phyloP scores from a whole-genome alignment of 2,113 vertebrate species.

The Takifugu flavidus region DNA sequence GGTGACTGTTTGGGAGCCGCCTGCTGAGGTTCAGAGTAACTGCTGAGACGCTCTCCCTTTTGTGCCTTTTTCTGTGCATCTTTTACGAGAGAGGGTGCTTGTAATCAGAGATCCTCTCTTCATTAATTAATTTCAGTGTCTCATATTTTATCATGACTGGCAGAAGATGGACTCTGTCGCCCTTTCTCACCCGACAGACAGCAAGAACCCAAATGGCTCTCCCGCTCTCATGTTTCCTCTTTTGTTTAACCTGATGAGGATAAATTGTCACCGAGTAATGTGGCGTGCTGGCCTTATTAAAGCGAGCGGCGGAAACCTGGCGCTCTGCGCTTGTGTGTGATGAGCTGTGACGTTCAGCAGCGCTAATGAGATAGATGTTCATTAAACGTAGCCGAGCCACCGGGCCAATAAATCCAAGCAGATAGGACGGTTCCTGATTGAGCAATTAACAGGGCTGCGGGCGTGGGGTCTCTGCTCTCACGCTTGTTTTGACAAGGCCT shows the following conservation, averaged over 20 bases:
- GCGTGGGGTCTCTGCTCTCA: slow-evolving; percentile 35
- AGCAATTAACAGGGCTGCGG: slow-evolving; percentile 61
- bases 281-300: slow-evolving; percentile 58
- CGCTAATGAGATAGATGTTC: slow-evolving; percentile 73
- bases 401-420: slow-evolving; percentile 70
- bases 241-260: slow-evolving; percentile 63
- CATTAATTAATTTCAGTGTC: slow-evolving; percentile 32
- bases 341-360: slow-evolving; percentile 53
- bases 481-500: slow-evolving; percentile 55
- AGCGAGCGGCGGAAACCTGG: slow-evolving; percentile 40
- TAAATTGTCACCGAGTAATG: slow-evolving; percentile 57
- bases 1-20: slow-evolving; percentile 63
- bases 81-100: slow-evolving; percentile 17
- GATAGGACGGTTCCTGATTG: slow-evolving; percentile 63
- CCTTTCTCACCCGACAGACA: slow-evolving; percentile 36
- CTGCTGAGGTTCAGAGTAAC: slow-evolving; percentile 62
- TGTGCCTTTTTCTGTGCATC: slow-evolving; percentile 39
- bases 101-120: slow-evolving; percentile 48
- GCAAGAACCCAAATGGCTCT: slow-evolving; percentile 18
- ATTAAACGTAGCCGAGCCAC: slow-evolving; percentile 65
- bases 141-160: slow-evolving; percentile 40
- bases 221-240: slow-evolving; percentile 41
- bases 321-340: slow-evolving; percentile 20
- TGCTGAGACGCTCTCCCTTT: slow-evolving; percentile 40
- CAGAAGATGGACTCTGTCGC: slow-evolving; percentile 40